phyloP scores from a whole-genome alignment of 2,888 invertebrate species.

The Perithous albicinctus region DNA sequence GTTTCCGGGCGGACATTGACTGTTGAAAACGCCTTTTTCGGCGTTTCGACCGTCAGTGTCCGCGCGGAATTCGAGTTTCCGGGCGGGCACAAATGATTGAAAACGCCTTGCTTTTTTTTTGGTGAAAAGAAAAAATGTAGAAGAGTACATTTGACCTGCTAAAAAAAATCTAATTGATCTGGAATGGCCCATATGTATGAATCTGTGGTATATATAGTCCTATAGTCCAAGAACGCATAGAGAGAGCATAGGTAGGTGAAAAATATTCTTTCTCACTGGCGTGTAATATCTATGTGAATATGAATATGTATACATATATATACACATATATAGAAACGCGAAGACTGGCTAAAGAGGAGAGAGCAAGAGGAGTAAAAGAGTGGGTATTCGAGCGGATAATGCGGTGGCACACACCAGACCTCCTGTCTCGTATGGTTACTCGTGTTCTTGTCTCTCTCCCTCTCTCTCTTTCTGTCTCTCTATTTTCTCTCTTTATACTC shows the following conservation, averaged over 20 bases:
- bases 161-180: neutral
- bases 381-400: slow-evolving; percentile 54
- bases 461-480: neutral
- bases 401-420: slow-evolving; percentile 35
- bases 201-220: neutral
- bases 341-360: slow-evolving; percentile 59
- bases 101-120: no score
- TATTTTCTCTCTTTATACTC: neutral
- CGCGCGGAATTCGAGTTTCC: no score
- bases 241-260: slow-evolving; percentile 19
- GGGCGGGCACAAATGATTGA: no score
- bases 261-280: slow-evolving; percentile 38
- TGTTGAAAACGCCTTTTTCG: no score
- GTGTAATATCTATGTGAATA: slow-evolving; percentile 14
- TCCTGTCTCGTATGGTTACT: slow-evolving; percentile 32
- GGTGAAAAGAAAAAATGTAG: no score
- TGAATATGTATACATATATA: no score
- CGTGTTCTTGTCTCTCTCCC: slow-evolving; percentile 17
- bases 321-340: slow-evolving; percentile 31
- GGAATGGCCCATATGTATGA: neutral
- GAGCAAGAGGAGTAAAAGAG: slow-evolving; percentile 44
- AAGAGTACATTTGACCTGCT: no score
- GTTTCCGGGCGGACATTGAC: no score
- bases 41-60: no score
- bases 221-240: slow-evolving; percentile 1